Evolutionary conservation across 2,113 vertebrate genomes (phyloP), one percentile per base, ranked within the genome.

Genomic region (Oceanodroma tethys): DNA sequence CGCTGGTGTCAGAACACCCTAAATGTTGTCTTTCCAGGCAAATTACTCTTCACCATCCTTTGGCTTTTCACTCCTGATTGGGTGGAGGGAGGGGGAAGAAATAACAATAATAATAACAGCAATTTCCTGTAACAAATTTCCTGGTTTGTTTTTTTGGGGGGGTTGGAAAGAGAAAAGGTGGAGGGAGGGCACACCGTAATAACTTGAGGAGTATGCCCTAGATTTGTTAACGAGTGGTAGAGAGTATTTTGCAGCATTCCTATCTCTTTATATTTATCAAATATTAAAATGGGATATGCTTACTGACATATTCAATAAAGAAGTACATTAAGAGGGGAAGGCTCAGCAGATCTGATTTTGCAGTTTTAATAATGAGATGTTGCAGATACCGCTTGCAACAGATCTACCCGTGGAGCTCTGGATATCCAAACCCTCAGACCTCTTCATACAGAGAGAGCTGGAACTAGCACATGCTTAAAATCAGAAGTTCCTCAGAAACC

Each of bases 231-330:
- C 72, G 93, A 96, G 82, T 40, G 90, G 47, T 65, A 84, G 88
- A 5, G 18, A 65, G 42, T 63, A 70, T 96, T 97, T 98, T 81
- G 38, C 93, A 96, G 93, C 73, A 73, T 81, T 95, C 78, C 56
- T 55, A 94, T 90, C 83, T 88, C 20, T 93, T 96, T 96, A 82
- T 89, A 95, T 98, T 97, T 97, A 96, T 98, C 96, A 97, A 98
- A 98, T 98, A 98, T 97, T 98, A 98, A 98, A 98, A 97, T 96
- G 92, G 94, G 96, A 97, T 91, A 97, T 23, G 81, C 87, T 93
- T 90, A 68, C 93, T 40, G 83, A 96, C 95, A 98, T 88, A 93
- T 29, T 82, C 97, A 97, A 82, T 98, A 94, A 97, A 93, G 76
- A 95, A 96, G 65, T 96, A 97, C 93, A 95, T 96, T 94, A 86